Evolutionary conservation across 2,113 vertebrate genomes (phyloP).

Genomic region (Elaphurus davidianus): DNA sequence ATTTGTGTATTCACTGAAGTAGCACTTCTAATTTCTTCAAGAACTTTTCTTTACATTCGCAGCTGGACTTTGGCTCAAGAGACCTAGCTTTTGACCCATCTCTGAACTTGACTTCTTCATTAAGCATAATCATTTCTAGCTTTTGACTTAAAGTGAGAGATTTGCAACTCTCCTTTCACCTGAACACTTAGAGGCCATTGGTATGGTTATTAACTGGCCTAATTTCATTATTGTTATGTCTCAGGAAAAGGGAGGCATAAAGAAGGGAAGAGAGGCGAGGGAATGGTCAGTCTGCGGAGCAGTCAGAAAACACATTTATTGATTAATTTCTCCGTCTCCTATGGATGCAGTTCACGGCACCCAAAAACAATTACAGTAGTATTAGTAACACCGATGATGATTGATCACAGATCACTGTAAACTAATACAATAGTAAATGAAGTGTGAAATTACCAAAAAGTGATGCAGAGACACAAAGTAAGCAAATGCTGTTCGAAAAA

Average conservation of each 20-base stretch:
- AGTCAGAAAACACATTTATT: not conserved
- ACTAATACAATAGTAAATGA: not conserved
- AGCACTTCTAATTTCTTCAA: not conserved
- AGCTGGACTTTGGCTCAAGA: not conserved
- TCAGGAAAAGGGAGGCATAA: not conserved
- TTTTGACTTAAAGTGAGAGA: not conserved
- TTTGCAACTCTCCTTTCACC: not conserved
- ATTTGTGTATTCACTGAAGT: not conserved
- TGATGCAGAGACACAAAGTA: not conserved
- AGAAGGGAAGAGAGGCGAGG: too few relatives aligned
- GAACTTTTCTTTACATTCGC: not conserved
- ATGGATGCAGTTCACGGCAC: not conserved
- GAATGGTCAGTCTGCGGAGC: not conserved
- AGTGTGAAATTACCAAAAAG: not conserved
- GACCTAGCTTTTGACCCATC: not conserved
- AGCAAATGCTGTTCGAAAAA: not conserved
- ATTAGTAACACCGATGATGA: not conserved
- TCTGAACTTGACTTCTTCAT: not conserved
- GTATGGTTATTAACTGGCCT: not conserved
- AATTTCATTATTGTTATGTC: not conserved
- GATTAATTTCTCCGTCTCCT: not conserved
- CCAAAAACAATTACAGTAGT: not conserved
- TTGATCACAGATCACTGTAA: not conserved
- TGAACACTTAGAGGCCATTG: not conserved
- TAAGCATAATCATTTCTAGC: not conserved